Evolutionary conservation across 1,140 invertebrate species (phyloP), one percentile per base, ranked within the genome.

Genomic region (Diabrotica virgifera): DNA sequence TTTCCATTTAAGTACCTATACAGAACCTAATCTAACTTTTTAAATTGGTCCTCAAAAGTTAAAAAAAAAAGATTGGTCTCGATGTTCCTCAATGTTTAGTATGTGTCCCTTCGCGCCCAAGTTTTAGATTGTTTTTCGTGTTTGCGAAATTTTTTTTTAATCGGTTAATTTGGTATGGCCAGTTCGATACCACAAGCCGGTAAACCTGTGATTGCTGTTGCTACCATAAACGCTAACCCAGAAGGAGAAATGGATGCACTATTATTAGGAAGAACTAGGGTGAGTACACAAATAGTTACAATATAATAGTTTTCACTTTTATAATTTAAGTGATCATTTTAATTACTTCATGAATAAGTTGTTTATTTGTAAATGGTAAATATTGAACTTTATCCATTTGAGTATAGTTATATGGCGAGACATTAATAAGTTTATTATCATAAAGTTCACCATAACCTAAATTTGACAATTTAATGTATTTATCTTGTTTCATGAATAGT

Each of bases 171-270:
- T 46, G 40, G 24, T 36, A 78, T 78, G 77, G 74, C 76, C 66
- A 75, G 68, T 69, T 64, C 69, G 66, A 67, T 75, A 71, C 66
- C 74, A 65, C 74, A 73, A 60, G 56, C 40, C 40, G 40, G 71
- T 52, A 77, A 78, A 64, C 75, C 74, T 62, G 75, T 74, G 71
- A 75, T 76, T 74, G 76, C 82, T 64, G 80, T 80, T 59, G 78
- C 76, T 67, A 72, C 79, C 71, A 74, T 76, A 72, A 70, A 79
- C 36, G 79, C 80, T 24, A 79, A 82, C 62, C 83, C 85, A 0
- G 88, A 89, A 77, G 86, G 87, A 62, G 88, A 90, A 80, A 89
- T 90, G 88, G 88, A 90, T 75, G 88, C 88, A 53, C 77, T 90
- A 58, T 83, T 90, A 51, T 82, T 90, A 40, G 88, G 88, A 67